These are phyloP conservation scores for Leucoptera coffeella DNA, from an alignment of 2,888 invertebrate species.

Conservation along the genomic window DNA sequence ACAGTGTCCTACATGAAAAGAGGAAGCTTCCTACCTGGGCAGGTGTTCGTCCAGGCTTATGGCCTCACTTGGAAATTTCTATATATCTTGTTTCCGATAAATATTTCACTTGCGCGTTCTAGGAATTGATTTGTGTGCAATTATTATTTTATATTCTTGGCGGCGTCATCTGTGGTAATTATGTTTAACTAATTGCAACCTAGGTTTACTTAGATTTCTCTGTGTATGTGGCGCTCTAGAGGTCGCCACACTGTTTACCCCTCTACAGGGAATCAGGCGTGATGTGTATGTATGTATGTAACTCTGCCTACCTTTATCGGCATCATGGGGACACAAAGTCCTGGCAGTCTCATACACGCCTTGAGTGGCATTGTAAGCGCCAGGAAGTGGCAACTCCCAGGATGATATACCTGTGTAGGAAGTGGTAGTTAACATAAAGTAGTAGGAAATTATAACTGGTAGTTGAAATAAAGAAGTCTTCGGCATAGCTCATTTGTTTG, in stretches of 20 bases:
- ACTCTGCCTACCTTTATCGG: conserved; percentile 27
- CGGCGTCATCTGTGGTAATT: too few relatives aligned
- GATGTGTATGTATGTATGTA: neutral
- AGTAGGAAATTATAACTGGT: neutral
- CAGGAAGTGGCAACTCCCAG: conserved; percentile 67
- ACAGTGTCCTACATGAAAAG: too few relatives aligned
- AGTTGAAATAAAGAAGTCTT: too few relatives aligned
- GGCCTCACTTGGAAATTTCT: too few relatives aligned
- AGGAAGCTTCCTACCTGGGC: too few relatives aligned
- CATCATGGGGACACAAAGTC: conserved; percentile 58
- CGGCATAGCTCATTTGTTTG: too few relatives aligned
- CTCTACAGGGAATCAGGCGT: neutral
- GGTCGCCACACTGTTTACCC: neutral
- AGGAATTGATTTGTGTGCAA: neutral
- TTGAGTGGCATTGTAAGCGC: conserved; percentile 18
- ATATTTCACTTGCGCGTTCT: too few relatives aligned
- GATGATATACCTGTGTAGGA: conserved; percentile 55
- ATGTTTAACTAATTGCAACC: neutral
- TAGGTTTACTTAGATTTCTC: neutral
- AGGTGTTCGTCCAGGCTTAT: too few relatives aligned
- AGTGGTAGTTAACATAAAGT: neutral
- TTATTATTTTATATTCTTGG: neutral
- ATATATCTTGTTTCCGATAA: too few relatives aligned
- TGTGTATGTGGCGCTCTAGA: neutral
- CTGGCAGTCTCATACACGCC: conserved; percentile 45